Evolutionary conservation across 2,797 vertebrate species (phyloP).

Genomic region (Phoxinus dragarum): DNA sequence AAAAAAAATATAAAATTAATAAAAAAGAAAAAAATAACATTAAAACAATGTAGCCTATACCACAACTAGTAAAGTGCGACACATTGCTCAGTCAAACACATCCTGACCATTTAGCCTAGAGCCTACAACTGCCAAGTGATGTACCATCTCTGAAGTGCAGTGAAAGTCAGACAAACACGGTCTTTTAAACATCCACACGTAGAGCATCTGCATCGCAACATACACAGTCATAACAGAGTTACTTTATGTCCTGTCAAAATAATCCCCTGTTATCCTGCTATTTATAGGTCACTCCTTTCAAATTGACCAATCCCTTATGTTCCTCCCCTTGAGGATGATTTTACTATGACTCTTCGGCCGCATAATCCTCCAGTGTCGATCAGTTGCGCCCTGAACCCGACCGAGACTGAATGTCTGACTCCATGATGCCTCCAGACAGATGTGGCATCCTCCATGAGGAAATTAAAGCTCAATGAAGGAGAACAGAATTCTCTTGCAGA

Average conservation of each 20-base stretch:
- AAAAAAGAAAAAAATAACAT: not conserved
- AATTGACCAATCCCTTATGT: constrained; percentile 39
- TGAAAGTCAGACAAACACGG: not conserved
- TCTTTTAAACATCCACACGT: not conserved
- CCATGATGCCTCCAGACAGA: constrained; percentile 44
- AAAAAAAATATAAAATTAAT: too few relatives aligned
- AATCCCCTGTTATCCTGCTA: constrained; percentile 26
- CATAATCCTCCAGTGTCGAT: constrained; percentile 24
- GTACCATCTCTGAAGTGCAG: not conserved
- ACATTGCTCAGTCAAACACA: constrained; percentile 8
- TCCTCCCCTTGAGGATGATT: constrained; percentile 35
- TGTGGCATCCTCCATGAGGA: constrained; percentile 49
- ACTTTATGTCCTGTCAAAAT: constrained; percentile 15
- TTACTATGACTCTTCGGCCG: constrained; percentile 34
- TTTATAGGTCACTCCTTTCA: constrained; percentile 24
- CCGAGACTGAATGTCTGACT: constrained; percentile 40
- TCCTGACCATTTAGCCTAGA: not conserved
- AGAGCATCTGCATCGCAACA: not conserved
- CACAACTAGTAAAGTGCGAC: not conserved
- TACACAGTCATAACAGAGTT: not conserved
- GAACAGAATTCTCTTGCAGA: constrained; percentile 38
- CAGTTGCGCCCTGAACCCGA: constrained; percentile 41
- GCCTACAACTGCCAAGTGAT: not conserved
- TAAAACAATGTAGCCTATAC: not conserved
- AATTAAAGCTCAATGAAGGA: constrained; percentile 51